A percentile compares a stretch with the other conserved stretches of the same genome.
Evolutionary conservation across 2,888 invertebrate species (phyloP).

Genomic region (Trissoscelio sp.): DNA sequence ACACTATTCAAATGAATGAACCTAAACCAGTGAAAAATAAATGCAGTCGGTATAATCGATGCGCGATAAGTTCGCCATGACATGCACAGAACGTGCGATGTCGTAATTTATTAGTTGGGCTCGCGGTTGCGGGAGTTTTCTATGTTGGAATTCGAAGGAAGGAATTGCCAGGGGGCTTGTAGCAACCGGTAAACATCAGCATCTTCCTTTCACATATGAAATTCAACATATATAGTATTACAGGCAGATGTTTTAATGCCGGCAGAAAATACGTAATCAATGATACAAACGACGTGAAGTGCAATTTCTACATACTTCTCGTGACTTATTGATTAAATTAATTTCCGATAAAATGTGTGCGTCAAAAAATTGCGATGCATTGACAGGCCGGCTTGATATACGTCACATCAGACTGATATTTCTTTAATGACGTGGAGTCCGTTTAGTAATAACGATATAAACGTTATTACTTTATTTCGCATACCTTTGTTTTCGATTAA

Average conservation of each 20-base stretch:
- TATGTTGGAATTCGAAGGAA: constrained; percentile 67
- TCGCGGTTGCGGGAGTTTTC: constrained; percentile 65
- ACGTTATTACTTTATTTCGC: constrained; percentile 43
- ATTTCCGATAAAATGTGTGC: constrained; percentile 48
- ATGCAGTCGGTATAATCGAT: constrained; percentile 43
- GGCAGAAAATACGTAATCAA: constrained; percentile 63
- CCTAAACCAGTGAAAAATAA: constrained; percentile 45
- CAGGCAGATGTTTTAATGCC: constrained; percentile 57
- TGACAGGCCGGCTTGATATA: constrained; percentile 25
- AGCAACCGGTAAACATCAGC: constrained; percentile 66
- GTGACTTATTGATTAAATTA: constrained; percentile 66
- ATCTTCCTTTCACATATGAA: constrained; percentile 71
- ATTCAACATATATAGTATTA: constrained; percentile 53
- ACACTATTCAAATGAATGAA: background rate
- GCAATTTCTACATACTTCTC: constrained; percentile 64
- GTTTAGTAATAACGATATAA: constrained; percentile 36
- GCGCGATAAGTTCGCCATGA: constrained; percentile 52
- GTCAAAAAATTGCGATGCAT: constrained; percentile 25
- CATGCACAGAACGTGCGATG: constrained; percentile 60
- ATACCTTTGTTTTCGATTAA: constrained; percentile 63
- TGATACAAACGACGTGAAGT: constrained; percentile 57
- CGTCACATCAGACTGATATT: constrained; percentile 19
- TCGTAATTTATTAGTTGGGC: constrained; percentile 67
- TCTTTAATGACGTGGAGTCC: constrained; percentile 15
- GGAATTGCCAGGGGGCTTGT: constrained; percentile 65